These are phyloP conservation scores for Eurystomus gularis DNA, from an alignment of 2,113 vertebrate genomes.

Conservation along the genomic window DNA sequence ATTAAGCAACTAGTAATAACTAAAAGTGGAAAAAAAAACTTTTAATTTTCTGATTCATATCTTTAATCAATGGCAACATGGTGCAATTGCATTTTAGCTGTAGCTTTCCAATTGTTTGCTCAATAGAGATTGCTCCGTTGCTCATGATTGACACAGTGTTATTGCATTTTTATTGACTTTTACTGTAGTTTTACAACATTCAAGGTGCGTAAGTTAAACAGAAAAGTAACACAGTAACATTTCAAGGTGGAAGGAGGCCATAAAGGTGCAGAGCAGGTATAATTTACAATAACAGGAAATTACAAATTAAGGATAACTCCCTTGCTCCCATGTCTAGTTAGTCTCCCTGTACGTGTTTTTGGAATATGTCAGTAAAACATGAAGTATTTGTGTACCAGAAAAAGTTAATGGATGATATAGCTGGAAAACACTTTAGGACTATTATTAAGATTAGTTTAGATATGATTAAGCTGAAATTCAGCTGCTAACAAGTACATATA, in stretches of 20 bases:
- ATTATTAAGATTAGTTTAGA: constrained; percentile 1
- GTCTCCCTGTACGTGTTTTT: neutral
- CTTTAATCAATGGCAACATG: constrained; percentile 72
- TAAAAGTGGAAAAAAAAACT: constrained; percentile 54
- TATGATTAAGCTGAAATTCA: neutral
- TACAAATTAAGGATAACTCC: constrained; percentile 21
- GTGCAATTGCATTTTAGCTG: constrained; percentile 52
- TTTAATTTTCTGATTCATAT: constrained; percentile 75
- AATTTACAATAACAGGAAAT: constrained; percentile 66
- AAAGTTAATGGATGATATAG: constrained; percentile 14
- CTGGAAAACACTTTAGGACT: neutral
- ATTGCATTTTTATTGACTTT: constrained; percentile 73
- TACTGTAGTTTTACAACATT: constrained; percentile 69
- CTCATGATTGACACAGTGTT: constrained; percentile 61
- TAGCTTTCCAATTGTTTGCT: constrained; percentile 68
- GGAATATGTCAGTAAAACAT: neutral
- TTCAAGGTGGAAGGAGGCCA: constrained; percentile 62
- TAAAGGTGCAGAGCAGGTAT: constrained; percentile 55
- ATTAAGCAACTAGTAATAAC: constrained; percentile 62
- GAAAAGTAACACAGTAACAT: constrained; percentile 54
- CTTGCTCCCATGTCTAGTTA: neutral
- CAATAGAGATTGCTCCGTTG: constrained; percentile 29
- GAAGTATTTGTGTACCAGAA: neutral
- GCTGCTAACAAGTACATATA: neutral
- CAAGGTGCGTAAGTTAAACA: constrained; percentile 64